Conservation (phyloP, 2,888 invertebrate genomes). For the Dendrolimus houi region DNA sequence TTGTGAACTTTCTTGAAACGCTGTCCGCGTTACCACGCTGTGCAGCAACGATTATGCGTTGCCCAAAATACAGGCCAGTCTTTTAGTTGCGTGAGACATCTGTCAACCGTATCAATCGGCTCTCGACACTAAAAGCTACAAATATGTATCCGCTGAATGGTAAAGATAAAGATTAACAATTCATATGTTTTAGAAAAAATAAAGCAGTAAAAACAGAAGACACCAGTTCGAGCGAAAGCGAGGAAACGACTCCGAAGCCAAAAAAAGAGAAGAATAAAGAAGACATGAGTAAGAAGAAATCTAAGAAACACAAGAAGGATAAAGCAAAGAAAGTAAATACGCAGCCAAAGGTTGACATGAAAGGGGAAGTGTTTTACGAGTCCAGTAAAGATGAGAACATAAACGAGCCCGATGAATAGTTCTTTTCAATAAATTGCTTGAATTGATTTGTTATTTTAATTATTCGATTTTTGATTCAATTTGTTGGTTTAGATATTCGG, state of each 20-base stretch:
- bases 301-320: slow-evolving; percentile 12
- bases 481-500: too few relatives aligned
- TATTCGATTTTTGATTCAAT: too few relatives aligned
- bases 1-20: too few relatives aligned
- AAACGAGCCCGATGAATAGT: slow-evolving; percentile 49
- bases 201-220: slow-evolving; percentile 5
- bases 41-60: too few relatives aligned
- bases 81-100: too few relatives aligned
- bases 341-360: slow-evolving; percentile 14
- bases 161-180: too few relatives aligned
- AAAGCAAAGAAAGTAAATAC: slow-evolving; percentile 6
- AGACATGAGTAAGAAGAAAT: slow-evolving; percentile 12
- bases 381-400: slow-evolving; percentile 61
- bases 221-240: slow-evolving; percentile 13
- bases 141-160: too few relatives aligned
- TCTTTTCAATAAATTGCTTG: slow-evolving; percentile 16
- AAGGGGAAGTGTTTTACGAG: slow-evolving; percentile 38
- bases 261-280: slow-evolving; percentile 16
- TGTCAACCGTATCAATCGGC: too few relatives aligned
- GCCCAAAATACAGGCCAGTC: too few relatives aligned
- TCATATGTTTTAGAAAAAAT: slow-evolving; percentile 4
- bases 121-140: too few relatives aligned
- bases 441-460: neutral
- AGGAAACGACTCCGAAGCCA: slow-evolving; percentile 13
- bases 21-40: too few relatives aligned